Evolutionary conservation across 2,113 vertebrate genomes (phyloP).

Genomic region (Plectropomus leopardus): DNA sequence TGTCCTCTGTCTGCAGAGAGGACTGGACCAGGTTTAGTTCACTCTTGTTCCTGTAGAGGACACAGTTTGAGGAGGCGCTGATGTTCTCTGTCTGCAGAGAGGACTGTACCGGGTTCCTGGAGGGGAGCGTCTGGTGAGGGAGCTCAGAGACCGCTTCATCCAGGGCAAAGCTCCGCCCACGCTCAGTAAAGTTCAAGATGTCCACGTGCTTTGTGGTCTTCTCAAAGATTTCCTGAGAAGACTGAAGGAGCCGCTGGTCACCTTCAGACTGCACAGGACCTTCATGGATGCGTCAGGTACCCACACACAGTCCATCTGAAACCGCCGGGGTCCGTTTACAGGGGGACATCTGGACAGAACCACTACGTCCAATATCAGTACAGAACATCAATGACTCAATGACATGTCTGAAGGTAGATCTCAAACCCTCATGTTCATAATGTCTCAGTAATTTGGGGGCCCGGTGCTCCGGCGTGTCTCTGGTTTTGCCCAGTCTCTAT

Average conservation of each 20-base stretch:
- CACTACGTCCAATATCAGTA: no score
- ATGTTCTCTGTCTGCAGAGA: conserved; percentile 76
- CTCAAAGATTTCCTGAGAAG: conserved; percentile 91
- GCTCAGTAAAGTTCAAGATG: conserved; percentile 82
- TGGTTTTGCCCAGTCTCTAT: no score
- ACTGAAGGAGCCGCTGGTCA: conserved; percentile 89
- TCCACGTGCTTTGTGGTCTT: conserved; percentile 90
- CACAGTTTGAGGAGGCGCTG: no score
- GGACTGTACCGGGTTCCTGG: conserved; percentile 90
- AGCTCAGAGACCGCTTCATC: conserved; percentile 85
- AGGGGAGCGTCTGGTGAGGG: conserved; percentile 83
- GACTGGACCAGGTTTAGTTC: conserved; percentile 89
- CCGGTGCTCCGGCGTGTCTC: no score
- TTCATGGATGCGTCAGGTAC: conserved; percentile 88
- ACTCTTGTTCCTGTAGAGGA: no score
- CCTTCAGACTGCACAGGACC: conserved; percentile 86
- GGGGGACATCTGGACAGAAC: no score
- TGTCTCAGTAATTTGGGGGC: no score
- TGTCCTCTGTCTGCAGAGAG: conserved; percentile 80
- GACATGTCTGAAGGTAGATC: no score
- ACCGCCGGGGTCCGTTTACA: no score
- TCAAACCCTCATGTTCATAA: no score
- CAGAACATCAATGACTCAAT: no score
- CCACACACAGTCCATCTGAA: no score
- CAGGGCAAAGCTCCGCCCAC: conserved; percentile 59